Evolutionary conservation across 2,113 vertebrate species (phyloP), one percentile per base, ranked within the genome.

Genomic region (Alethe diademata): DNA sequence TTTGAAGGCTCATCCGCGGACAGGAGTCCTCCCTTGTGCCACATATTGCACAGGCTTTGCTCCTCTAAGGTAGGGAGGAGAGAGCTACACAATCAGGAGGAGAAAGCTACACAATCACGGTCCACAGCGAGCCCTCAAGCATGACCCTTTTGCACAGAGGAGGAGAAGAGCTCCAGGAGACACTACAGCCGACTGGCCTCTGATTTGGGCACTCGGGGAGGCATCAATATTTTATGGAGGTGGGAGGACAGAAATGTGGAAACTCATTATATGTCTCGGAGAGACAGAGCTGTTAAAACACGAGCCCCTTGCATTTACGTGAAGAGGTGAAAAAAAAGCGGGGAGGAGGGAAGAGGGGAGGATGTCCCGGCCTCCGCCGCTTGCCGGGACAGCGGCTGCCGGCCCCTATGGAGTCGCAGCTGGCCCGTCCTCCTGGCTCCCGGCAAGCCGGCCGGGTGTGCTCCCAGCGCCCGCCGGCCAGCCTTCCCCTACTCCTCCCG

Each of bases 11-110:
- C 38, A 4, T 4, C 9, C 5, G 11, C 42, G 5, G 26, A 12
- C 12, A 2, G 12, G 29, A 65, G 31, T 29, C 23, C 36, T 38
- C 24, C 3, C 19, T 23, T 18, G 33, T 48, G 51, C 62, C 82
- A 4, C 17, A 9, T 8, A n/a, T 38, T 20, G 13, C 23, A 4
- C 5, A 9, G 8, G 13, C 7, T 3, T 25, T 40, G 11, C 12
- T 33, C 50, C 36, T 29, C 33, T 16, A 1, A 33, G 42, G 24
- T 4, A 33, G 15, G 29, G 51, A 73, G 15, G 10, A 26, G 43
- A 6, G 33, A 35, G 14, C 9, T 26, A 6, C 11, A 1, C 26
- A 20, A 22, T 11, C 29, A 2, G 42, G 42, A 43, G 42, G 42
- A 43, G 42, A 43, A 18, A 45, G 14, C 9, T 26, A 5, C 12